Evolutionary conservation across 2,888 invertebrate species (phyloP).

Genomic region (Clostera curtula): DNA sequence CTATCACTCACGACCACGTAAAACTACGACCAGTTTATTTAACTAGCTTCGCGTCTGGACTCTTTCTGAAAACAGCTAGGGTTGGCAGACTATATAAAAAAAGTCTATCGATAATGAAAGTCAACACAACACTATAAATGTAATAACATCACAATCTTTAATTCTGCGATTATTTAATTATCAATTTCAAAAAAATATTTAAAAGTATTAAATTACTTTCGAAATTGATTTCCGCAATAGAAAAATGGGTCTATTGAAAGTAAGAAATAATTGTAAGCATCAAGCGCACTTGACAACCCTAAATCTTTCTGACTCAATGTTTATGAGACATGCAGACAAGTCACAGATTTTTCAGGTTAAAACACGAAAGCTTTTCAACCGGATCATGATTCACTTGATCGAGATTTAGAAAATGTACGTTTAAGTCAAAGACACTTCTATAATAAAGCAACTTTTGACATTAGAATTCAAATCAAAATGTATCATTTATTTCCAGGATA

Average conservation of each 20-base stretch:
- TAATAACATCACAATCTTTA: no score
- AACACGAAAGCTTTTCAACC: slow-evolving; percentile 8
- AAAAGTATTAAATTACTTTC: no score
- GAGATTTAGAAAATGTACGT: no score
- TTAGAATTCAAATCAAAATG: no score
- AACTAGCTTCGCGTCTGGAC: not conserved
- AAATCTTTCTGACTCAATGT: slow-evolving; percentile 9
- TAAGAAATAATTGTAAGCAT: no score
- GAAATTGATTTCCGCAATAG: no score
- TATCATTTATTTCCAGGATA: slow-evolving; percentile 34
- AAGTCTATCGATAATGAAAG: no score
- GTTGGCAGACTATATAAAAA: not conserved
- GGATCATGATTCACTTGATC: slow-evolving; percentile 1
- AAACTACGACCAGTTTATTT: slow-evolving; percentile 1
- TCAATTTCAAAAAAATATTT: not conserved
- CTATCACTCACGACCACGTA: slow-evolving; percentile 14
- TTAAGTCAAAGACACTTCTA: no score
- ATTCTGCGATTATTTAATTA: not conserved
- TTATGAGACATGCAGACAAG: slow-evolving; percentile 6
- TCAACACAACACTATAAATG: no score
- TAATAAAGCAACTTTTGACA: no score
- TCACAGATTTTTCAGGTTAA: slow-evolving; percentile 8
- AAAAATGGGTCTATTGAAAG: no score
- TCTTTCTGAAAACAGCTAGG: not conserved
- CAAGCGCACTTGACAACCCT: not conserved